Evolutionary conservation across 2,888 invertebrate species (phyloP), one percentile per base, ranked within the genome.

Genomic region (Himalopsyche kuldschensis): DNA sequence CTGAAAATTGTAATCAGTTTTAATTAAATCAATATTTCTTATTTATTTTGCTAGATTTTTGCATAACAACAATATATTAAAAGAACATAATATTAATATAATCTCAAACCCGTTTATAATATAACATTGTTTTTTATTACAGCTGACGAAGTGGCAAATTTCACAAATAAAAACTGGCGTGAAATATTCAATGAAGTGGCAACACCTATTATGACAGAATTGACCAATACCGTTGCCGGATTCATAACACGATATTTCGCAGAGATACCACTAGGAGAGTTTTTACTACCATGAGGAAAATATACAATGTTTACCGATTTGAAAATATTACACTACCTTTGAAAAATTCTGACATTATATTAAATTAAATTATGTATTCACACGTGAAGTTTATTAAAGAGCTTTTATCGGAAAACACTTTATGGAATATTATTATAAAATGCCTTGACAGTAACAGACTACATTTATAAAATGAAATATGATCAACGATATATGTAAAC

Each of bases 101-200:
- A 17, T 30, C 15, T 31, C 2, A 2, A 10, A 17, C 11, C 1
- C 31, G 11, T 77, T 31, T 1, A 27, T 27, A 69, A 11, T 69
- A n/a, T 69, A n/a, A 11, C 1, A 63, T 75, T 48, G 4, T 81
- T 77, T 78, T 75, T 69, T 10, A n/a, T 81, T 82, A 27, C 35
- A 84, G 84, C 82, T 69, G 82, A 84, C n/a, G 27, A 69, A 15
- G 31, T 82, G 11, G 24, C 20, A 17, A 24, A 17, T 24, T 79
- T 82, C 15, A 79, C 78, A 24, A 84, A 82, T 32, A 47, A 82
- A 47, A 82, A 84, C 80, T 84, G 84, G 84, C 82, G 24, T 11
- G 84, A 84, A 32, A 32, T 84, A 10, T 82, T 77, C 24, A 63
- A 20, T 10, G 76, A 77, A 24, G 69, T 84, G 20, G 84, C 76